Conservation (phyloP, 2,888 invertebrate species). For the Artemia sp. region DNA sequence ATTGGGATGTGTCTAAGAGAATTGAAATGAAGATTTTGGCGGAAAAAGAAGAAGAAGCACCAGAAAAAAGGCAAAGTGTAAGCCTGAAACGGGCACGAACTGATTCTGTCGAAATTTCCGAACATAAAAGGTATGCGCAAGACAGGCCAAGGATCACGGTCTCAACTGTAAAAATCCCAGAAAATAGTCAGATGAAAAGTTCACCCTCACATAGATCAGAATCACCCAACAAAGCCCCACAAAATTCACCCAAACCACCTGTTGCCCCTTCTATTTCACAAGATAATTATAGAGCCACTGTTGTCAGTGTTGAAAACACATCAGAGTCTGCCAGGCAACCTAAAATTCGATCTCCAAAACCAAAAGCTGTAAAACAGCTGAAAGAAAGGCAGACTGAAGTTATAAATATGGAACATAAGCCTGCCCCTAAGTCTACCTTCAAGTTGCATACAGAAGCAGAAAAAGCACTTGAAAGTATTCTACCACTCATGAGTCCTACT, state of each 20-base stretch:
- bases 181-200: background rate
- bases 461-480: constrained; percentile 11
- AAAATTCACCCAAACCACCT: background rate
- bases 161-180: background rate
- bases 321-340: constrained; percentile 2
- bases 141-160: background rate
- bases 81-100: background rate
- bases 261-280: background rate
- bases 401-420: background rate
- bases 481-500: background rate
- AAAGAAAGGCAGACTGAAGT: constrained; percentile 6
- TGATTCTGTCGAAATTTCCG: background rate
- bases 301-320: constrained; percentile 13
- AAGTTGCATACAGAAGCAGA: background rate
- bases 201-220: background rate
- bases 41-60: background rate
- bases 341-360: background rate
- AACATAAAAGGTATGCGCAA: background rate
- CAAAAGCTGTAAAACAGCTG: background rate
- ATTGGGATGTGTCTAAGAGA: background rate
- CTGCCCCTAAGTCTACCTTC: background rate
- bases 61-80: background rate
- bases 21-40: constrained; percentile 8
- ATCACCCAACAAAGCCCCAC: background rate
- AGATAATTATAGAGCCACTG: background rate